Conservation (phyloP, 2,797 vertebrate genomes). For the Geotrypetes seraphini region DNA sequence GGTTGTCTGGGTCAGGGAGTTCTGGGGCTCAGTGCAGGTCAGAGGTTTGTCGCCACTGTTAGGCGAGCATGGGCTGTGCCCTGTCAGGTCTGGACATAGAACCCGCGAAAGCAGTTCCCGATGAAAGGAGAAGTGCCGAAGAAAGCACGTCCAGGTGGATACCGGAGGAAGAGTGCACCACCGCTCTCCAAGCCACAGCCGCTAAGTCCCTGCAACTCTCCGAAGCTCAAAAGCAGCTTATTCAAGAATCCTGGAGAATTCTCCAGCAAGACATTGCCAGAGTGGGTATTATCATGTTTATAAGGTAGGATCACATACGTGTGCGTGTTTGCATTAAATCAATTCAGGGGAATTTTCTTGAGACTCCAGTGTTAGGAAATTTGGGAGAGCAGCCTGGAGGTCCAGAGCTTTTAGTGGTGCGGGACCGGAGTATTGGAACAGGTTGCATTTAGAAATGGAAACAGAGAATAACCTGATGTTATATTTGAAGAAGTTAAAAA, state of each 20-base stretch:
- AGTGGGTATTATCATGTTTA: slow-evolving; percentile 3
- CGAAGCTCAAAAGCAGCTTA: background rate
- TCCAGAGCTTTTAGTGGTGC: no score
- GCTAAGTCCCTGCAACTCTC: background rate
- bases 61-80: slow-evolving; percentile 10
- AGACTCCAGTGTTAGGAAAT: no score
- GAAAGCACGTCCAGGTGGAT: background rate
- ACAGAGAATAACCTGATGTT: no score
- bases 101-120: background rate
- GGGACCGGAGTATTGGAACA: no score
- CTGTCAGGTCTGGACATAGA: background rate
- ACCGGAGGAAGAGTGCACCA: rapidly evolving
- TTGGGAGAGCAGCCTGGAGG: no score
- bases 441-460: no score
- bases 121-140: background rate
- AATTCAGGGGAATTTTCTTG: no score
- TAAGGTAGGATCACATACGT: slow-evolving; percentile 5
- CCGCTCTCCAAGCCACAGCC: rapidly evolving
- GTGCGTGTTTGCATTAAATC: no score
- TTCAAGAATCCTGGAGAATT: background rate
- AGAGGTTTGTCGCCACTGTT: no score
- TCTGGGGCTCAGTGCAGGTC: no score
- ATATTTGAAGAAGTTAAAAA: no score
- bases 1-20: background rate
- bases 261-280: background rate